Evolutionary conservation across 2,888 invertebrate species (phyloP), one percentile per base, ranked within the genome.

Genomic region (Leucophora obtusa): DNA sequence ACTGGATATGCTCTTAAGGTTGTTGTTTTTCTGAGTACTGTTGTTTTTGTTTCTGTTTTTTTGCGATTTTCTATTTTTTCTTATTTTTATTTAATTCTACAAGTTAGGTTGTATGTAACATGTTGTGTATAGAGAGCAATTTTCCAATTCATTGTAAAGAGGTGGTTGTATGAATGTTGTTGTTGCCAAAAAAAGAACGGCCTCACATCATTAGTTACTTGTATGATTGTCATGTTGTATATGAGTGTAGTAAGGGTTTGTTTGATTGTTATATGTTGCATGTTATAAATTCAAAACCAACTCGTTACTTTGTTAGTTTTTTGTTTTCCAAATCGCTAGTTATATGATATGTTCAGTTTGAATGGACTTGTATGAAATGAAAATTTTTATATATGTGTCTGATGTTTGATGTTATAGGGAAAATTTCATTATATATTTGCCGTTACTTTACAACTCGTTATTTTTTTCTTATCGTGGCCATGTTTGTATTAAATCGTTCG

Each of bases 21-120:
- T 56, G 24, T 56, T 56, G 56, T 56, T 54, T 54, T 28, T 28
- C 17, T 6, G 3, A 18, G 11, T 56, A 50, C n/a, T 62, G 17
- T 53, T 60, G 15, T 75, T 69, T 10, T 63, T 51, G 11, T 59
- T 60, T 18, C 38, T 6, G 33, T 47, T 53, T 7, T 21, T 17
- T 6, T 60, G n/a, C n/a, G n/a, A n/a, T n/a, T n/a, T 68, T 62
- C 15, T 18, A 66, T 66, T 66, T 62, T 59, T 66, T 54, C 43
- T 47, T 53, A 24, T 66, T 70, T 54, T 11, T 24, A 43, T 50
- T 54, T 59, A 80, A 76, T 68, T 75, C 80, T 68, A 80, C 75
- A 80, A 80, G 80, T 80, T 56, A 59, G 51, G 68, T 80, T 80
- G 75, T 63, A 18, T 72, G 71, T 72, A 65, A 59, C 75, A 72